Evolutionary conservation across 2,888 invertebrate species (phyloP), one percentile per base, ranked within the genome.

Genomic region (Caenorhabditis japonica): DNA sequence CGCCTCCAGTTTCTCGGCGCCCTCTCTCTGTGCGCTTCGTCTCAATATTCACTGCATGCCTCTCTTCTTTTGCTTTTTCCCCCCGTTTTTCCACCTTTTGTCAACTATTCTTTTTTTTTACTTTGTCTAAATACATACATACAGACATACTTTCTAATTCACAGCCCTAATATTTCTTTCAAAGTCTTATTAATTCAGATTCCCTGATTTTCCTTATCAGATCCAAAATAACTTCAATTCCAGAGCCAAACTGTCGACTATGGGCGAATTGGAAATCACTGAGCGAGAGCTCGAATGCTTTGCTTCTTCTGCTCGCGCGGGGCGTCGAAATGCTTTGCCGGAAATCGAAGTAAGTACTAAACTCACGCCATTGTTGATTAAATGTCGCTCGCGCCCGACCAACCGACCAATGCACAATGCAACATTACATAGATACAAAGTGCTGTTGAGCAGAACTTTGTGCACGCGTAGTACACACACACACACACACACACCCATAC

Each of bases 321-420:
- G 80, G 30, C 69, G 80, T 19, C 75, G 80, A 17, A 80, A 80
- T 25, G 80, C 80, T 2, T 69, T 80, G 13, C 80, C 80, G 33
- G 76, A 75, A 43, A 75, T 80, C 27, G 78, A 80, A 51, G 78
- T 80, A 41, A 30, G 71, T 27, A n/a, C 30, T 2, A 27, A 27
- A 1, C 30, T 19, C 44, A 47, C 55, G 49, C 52, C 38, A 17
- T 47, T n/a, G n/a, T n/a, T n/a, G n/a, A n/a, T n/a, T n/a, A n/a
- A n/a, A n/a, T n/a, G n/a, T n/a, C n/a, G n/a, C n/a, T n/a, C n/a
- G n/a, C n/a, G n/a, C n/a, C n/a, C n/a, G n/a, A n/a, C n/a, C n/a
- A n/a, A n/a, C n/a, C n/a, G n/a, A n/a, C n/a, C n/a, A n/a, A n/a
- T n/a, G n/a, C n/a, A n/a, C n/a, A n/a, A n/a, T n/a, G n/a, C n/a